Percentiles rank a stretch among this genome's conserved stretches.
Evolutionary conservation across 2,888 invertebrate genomes (phyloP).

Genomic region (Trachelus tabidus): DNA sequence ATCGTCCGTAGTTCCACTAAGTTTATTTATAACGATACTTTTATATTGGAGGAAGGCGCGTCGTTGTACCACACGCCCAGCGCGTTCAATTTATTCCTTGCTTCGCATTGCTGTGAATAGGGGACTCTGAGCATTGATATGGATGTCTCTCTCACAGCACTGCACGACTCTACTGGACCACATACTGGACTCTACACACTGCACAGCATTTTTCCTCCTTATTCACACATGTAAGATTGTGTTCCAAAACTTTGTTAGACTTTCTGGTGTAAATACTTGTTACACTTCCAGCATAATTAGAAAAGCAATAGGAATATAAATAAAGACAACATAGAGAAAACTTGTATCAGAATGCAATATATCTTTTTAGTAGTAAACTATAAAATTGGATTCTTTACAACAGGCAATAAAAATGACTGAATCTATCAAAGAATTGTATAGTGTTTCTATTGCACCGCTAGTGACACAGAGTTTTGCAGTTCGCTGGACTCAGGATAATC

Average conservation of each 20-base stretch:
- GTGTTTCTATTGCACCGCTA: conserved; percentile 41
- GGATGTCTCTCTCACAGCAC: background rate
- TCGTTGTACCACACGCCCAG: conserved; percentile 27
- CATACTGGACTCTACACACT: no score
- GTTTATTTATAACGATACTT: conserved; percentile 11
- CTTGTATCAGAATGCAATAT: background rate
- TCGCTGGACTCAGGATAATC: conserved; percentile 63
- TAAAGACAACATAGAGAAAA: background rate
- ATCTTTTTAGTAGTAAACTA: background rate
- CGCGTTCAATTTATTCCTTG: conserved; percentile 1
- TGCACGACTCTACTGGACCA: no score
- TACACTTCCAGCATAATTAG: background rate
- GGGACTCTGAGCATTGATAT: background rate
- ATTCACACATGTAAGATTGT: background rate
- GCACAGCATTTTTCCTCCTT: background rate
- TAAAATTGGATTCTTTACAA: background rate
- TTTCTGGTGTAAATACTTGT: background rate
- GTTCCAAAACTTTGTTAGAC: background rate
- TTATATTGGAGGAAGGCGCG: conserved; percentile 30
- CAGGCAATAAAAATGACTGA: background rate
- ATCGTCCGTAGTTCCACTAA: background rate
- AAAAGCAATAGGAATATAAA: background rate
- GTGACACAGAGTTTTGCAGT: conserved; percentile 47
- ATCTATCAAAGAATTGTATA: conserved; percentile 42
- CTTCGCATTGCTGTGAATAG: background rate